Percentiles rank a stretch among this genome's conserved stretches.
These are phyloP conservation scores for Morinoia aosen DNA, from an alignment of 2,888 invertebrate genomes.

Conservation along the genomic window DNA sequence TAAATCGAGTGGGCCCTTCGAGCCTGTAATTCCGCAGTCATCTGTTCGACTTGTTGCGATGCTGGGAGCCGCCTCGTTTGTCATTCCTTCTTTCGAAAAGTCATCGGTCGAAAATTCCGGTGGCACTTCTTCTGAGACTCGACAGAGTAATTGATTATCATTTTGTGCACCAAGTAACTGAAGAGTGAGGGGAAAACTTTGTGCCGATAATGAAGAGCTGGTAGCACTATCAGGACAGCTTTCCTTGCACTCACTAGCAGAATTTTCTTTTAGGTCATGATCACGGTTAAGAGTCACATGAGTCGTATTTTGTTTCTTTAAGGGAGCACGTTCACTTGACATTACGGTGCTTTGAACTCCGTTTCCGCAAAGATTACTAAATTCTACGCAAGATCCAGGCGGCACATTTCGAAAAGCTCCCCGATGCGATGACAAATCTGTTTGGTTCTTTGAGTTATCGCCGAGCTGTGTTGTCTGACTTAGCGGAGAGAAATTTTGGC, in stretches of 20 bases:
- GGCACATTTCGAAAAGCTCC: neutral
- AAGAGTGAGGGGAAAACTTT: neutral
- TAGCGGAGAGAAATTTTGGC: neutral
- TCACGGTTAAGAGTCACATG: neutral
- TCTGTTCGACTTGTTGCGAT: slow-evolving; percentile 48
- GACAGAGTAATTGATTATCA: slow-evolving; percentile 43
- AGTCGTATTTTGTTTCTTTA: neutral
- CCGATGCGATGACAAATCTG: slow-evolving; percentile 38
- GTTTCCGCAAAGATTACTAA: neutral
- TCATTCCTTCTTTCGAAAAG: slow-evolving; percentile 46
- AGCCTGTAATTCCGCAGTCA: slow-evolving; percentile 42
- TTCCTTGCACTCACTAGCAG: neutral
- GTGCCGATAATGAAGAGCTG: neutral
- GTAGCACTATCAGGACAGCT: neutral
- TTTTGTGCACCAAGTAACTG: neutral
- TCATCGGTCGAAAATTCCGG: slow-evolving; percentile 36
- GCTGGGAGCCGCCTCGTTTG: slow-evolving; percentile 32
- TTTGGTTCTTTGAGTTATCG: neutral
- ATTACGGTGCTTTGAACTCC: neutral
- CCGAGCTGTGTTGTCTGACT: slow-evolving; percentile 33
- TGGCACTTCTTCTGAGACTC: slow-evolving; percentile 36
- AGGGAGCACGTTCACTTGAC: neutral
- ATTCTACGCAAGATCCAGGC: neutral
- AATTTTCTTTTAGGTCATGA: neutral
- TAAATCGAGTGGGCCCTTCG: slow-evolving; percentile 31